Conservation (phyloP, 2,797 vertebrate species). For the Octomys mimax region DNA sequence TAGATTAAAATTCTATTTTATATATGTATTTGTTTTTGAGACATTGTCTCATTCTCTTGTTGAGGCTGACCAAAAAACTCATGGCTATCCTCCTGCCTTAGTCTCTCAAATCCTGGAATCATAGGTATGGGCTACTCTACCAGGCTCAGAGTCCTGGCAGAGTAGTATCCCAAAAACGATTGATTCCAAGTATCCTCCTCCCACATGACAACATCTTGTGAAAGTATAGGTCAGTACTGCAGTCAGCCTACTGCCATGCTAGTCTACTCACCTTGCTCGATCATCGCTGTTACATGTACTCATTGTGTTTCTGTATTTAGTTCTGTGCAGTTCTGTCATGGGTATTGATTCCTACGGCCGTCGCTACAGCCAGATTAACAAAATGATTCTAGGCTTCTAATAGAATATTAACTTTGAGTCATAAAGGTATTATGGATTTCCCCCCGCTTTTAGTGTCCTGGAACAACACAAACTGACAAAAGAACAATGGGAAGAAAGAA, state of each 20-base stretch:
- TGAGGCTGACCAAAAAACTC: background rate
- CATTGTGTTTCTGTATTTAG: background rate
- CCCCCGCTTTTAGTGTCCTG: slow-evolving; percentile 92
- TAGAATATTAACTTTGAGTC: slow-evolving; percentile 44
- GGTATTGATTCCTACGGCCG: background rate
- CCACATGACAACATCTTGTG: background rate
- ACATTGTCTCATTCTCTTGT: background rate
- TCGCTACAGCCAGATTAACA: background rate
- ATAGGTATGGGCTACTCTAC: background rate
- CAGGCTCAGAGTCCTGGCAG: background rate
- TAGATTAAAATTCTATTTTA: background rate
- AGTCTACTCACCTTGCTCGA: background rate
- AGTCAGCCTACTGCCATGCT: background rate
- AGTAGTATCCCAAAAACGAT: background rate
- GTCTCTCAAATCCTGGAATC: background rate
- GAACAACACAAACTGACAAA: slow-evolving; percentile 99
- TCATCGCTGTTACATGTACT: background rate
- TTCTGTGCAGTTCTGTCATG: background rate
- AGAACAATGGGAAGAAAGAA: slow-evolving; percentile 99
- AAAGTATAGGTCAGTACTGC: background rate
- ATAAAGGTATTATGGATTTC: background rate
- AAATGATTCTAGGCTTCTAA: slow-evolving; percentile 34
- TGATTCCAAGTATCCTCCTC: background rate
- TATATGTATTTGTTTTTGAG: background rate
- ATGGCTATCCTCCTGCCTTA: background rate